These are phyloP conservation scores for Stichodactyla helianthus DNA, from an alignment of 64 coral and sea anemone species.

Conservation along the genomic window DNA sequence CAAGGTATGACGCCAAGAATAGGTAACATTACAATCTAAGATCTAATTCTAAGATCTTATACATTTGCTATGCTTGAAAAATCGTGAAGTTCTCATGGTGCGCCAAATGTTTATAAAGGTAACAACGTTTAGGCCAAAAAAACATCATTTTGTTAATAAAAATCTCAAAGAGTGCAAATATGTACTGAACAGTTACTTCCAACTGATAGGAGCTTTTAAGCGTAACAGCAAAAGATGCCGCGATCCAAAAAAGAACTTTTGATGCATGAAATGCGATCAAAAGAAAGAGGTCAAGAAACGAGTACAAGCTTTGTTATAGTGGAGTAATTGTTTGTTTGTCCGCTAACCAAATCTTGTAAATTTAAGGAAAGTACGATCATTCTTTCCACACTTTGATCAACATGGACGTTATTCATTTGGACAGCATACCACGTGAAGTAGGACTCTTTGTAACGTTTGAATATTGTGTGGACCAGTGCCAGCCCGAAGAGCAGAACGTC, in stretches of 20 bases:
- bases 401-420: background rate
- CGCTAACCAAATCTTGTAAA: background rate
- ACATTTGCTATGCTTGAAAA: too few species aligned
- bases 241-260: background rate
- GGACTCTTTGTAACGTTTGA: too few species aligned
- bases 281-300: conserved; percentile 3
- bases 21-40: too few species aligned
- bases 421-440: background rate
- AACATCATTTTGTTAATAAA: background rate
- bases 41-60: too few species aligned
- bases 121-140: background rate
- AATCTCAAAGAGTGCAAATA: background rate
- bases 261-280: background rate
- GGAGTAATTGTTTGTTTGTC: conserved; percentile 20
- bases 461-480: too few species aligned
- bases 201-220: background rate
- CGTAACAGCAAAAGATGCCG: background rate
- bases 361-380: background rate
- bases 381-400: background rate
- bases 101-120: too few species aligned
- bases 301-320: background rate
- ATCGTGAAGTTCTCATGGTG: too few species aligned
- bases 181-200: background rate
- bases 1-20: too few species aligned
- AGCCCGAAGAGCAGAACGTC: background rate